phyloP scores from a whole-genome alignment of 2,113 vertebrate species.

The Agapornis roseicollis region DNA sequence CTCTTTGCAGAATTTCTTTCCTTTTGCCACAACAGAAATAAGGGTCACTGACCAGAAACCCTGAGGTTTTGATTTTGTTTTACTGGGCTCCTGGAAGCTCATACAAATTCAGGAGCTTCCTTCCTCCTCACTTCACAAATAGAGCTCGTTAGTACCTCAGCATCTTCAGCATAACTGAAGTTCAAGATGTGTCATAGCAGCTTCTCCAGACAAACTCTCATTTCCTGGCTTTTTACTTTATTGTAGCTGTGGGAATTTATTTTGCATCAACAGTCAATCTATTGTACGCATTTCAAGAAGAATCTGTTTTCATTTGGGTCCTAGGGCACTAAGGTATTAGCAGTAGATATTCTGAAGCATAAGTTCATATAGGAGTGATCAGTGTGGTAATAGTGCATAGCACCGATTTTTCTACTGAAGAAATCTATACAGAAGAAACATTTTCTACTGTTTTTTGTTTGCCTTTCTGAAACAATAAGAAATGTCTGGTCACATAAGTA shows the following conservation, averaged over 20 bases:
- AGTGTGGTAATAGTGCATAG: neutral
- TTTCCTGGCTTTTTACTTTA: constrained; percentile 64
- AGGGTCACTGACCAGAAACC: neutral
- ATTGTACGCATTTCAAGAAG: constrained; percentile 52
- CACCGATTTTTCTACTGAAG: neutral
- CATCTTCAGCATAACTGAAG: neutral
- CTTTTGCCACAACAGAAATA: neutral
- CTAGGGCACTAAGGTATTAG: neutral
- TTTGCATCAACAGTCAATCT: constrained; percentile 63
- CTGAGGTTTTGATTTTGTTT: neutral
- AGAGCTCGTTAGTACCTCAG: neutral
- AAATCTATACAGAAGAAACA: neutral
- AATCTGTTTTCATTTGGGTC: constrained; percentile 52
- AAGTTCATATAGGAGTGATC: neutral
- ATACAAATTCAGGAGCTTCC: neutral
- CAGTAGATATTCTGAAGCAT: neutral
- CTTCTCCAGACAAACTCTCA: constrained; percentile 52
- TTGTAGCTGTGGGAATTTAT: constrained; percentile 68
- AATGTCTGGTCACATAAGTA: neutral
- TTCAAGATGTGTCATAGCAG: constrained; percentile 30
- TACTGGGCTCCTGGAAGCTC: neutral
- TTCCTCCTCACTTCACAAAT: neutral
- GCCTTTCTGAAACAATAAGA: neutral
- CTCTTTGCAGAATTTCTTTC: neutral
- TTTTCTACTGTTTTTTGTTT: neutral